phyloP scores from a whole-genome alignment of 2,113 vertebrate genomes.

The Genyomyrus donnyi region DNA sequence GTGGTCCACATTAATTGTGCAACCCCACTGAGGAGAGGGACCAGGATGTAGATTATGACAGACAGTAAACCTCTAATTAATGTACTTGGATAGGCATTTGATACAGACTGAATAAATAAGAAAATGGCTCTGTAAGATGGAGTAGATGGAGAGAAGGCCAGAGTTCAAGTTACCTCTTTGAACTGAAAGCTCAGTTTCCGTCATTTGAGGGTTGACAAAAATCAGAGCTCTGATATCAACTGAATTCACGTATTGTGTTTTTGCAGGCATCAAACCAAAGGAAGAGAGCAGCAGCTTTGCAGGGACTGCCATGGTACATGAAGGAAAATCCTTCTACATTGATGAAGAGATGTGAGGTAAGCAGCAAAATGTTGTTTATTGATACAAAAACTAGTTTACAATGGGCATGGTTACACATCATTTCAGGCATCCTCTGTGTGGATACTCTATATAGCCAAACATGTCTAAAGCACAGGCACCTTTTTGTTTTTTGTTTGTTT shows the following conservation, averaged over 20 bases:
- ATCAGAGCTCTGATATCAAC: too few relatives aligned
- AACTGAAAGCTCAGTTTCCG: too few relatives aligned
- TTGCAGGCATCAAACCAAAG: constrained; percentile 4
- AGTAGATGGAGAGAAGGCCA: too few relatives aligned
- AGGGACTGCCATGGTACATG: constrained; percentile 14
- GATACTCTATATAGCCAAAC: not conserved
- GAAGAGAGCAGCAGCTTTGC: constrained; percentile 7
- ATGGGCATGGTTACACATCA: not conserved
- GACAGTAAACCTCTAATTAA: too few relatives aligned
- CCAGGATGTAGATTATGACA: too few relatives aligned
- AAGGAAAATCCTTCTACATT: constrained; percentile 14
- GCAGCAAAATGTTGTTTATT: not conserved
- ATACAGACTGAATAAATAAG: too few relatives aligned
- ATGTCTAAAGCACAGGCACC: not conserved
- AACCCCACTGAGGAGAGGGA: too few relatives aligned
- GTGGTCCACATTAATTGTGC: too few relatives aligned
- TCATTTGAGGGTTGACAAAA: too few relatives aligned
- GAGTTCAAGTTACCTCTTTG: too few relatives aligned
- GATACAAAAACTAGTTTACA: not conserved
- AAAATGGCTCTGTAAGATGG: too few relatives aligned
- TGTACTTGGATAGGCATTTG: too few relatives aligned
- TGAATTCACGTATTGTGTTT: not conserved
- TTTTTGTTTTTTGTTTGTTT: not conserved
- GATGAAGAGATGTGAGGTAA: constrained; percentile 13
- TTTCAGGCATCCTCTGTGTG: not conserved